These are phyloP conservation scores for Kobus ellipsiprymnus DNA, from an alignment of 2,113 vertebrate species.

Conservation along the genomic window DNA sequence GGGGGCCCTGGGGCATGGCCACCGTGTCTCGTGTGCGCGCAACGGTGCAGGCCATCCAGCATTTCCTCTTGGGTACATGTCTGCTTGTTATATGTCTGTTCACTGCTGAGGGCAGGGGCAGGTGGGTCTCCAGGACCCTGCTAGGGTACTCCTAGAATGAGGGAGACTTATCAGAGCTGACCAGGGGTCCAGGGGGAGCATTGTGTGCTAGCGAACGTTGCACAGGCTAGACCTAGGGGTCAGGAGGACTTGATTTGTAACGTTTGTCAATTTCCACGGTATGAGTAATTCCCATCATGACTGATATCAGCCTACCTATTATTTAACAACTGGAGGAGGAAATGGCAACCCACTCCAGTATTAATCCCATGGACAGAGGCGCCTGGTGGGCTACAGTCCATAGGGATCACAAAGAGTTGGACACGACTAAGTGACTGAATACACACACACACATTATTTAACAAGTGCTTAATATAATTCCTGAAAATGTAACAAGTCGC, in stretches of 20 bases:
- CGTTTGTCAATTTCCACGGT: background rate
- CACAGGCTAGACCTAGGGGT: background rate
- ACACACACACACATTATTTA: background rate
- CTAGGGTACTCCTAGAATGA: background rate
- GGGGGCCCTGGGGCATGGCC: constrained; percentile 76
- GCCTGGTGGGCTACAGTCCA: background rate
- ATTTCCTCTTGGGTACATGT: constrained; percentile 85
- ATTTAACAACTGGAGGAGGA: background rate
- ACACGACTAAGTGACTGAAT: background rate
- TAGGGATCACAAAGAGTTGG: background rate
- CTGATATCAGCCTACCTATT: background rate
- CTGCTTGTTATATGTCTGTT: background rate
- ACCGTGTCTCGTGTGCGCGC: constrained; percentile 83
- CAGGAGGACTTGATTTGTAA: background rate
- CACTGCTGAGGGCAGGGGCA: background rate
- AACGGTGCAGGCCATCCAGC: constrained; percentile 85
- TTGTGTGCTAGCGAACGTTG: background rate
- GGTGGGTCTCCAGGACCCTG: background rate
- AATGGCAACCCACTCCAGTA: background rate
- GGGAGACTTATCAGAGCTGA: background rate
- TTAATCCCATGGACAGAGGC: background rate
- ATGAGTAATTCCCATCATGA: background rate
- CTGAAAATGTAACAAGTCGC: background rate
- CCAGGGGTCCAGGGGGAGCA: background rate
- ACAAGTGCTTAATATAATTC: background rate